A percentile compares a stretch with the other conserved stretches of the same genome.
phyloP scores from a whole-genome alignment of 2,797 vertebrate species.

The Propithecus perrieri region DNA sequence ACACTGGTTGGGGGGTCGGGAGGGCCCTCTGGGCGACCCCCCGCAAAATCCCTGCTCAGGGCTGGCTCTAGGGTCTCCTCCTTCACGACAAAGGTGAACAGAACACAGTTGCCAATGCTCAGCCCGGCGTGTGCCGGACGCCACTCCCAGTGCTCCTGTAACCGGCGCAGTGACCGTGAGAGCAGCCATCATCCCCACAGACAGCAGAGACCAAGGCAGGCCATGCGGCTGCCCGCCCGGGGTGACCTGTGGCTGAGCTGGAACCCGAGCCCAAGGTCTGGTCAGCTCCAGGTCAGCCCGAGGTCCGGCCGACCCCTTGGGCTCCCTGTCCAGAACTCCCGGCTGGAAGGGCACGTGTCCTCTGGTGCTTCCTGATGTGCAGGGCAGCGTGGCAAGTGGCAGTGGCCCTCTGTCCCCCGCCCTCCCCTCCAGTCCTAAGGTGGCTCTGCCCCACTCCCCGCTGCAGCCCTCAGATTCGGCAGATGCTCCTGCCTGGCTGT shows the following conservation, averaged over 20 bases:
- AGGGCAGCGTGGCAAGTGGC: background rate
- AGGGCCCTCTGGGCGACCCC: background rate
- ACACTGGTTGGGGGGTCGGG: accelerated
- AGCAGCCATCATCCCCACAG: background rate
- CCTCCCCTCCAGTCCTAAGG: background rate
- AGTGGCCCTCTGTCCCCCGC: background rate
- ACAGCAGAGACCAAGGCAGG: background rate
- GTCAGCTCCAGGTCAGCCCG: no score
- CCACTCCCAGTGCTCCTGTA: background rate
- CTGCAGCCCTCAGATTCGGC: background rate
- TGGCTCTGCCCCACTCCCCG: background rate
- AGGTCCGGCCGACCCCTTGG: no score
- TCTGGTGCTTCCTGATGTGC: background rate
- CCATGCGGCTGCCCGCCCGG: background rate
- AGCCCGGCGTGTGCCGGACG: accelerated
- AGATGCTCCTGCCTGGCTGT: background rate
- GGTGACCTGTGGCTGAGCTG: background rate
- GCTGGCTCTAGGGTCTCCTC: background rate
- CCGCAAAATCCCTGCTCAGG: background rate
- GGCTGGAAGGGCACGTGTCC: accelerated
- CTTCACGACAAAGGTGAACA: accelerated
- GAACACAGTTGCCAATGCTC: background rate
- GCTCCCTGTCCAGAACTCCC: background rate
- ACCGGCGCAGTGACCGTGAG: accelerated
- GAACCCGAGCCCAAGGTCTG: background rate